Evolutionary conservation across 2,888 invertebrate species (phyloP).

Genomic region (Drosophila demipolita): DNA sequence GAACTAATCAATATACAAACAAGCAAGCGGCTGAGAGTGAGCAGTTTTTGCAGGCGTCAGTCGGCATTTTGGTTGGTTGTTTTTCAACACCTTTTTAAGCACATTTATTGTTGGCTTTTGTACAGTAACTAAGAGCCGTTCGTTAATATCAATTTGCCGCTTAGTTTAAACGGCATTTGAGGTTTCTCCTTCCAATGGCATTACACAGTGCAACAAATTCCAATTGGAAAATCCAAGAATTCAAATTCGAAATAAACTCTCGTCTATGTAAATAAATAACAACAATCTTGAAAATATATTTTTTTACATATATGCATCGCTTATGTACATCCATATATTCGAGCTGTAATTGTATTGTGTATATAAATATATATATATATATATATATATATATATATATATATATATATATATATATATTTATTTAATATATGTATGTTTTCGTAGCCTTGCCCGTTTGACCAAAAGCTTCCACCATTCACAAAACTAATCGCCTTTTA

Average conservation of each 20-base stretch:
- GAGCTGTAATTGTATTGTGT: neutral
- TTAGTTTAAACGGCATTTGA: neutral
- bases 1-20: slow-evolving; percentile 71
- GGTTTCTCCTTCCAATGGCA: neutral
- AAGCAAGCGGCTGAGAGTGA: slow-evolving; percentile 20
- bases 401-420: neutral
- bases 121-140: slow-evolving; percentile 24
- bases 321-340: neutral
- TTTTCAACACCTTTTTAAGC: slow-evolving; percentile 64
- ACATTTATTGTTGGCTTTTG: slow-evolving; percentile 20
- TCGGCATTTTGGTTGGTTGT: slow-evolving; percentile 78
- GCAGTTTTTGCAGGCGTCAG: slow-evolving; percentile 45
- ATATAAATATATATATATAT: neutral
- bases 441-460: slow-evolving; percentile 11
- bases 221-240: slow-evolving; percentile 13
- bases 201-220: neutral
- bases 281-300: slow-evolving; percentile 3
- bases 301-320: neutral
- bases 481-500: slow-evolving; percentile 60
- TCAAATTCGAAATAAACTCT: neutral
- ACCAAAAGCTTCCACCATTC: slow-evolving; percentile 21
- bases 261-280: neutral
- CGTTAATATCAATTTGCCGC: slow-evolving; percentile 39
- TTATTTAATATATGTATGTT: neutral
- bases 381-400: neutral